Evolutionary conservation across 2,888 invertebrate species (phyloP).

Genomic region (Chirona hameri): DNA sequence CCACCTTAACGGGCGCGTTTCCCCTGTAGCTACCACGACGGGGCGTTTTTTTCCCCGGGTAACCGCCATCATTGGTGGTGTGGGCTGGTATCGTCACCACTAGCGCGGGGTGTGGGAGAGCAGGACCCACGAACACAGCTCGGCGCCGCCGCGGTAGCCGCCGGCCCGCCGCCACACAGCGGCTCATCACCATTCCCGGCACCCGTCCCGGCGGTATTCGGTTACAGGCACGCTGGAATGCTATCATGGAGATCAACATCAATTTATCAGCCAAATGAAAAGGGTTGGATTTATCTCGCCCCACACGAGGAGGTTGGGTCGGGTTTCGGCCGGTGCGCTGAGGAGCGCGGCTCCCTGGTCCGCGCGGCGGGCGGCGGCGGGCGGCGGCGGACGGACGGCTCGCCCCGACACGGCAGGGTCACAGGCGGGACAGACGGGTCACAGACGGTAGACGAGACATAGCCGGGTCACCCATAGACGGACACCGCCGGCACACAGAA

Average conservation of each 20-base stretch:
- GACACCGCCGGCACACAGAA: no score
- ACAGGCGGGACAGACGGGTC: background rate
- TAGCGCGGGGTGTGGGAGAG: background rate
- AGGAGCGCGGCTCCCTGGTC: background rate
- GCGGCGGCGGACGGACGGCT: background rate
- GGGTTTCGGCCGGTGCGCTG: background rate
- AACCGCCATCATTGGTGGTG: background rate
- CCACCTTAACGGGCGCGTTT: background rate
- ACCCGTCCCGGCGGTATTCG: background rate
- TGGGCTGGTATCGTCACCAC: no score
- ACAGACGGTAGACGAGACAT: no score
- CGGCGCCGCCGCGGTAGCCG: no score
- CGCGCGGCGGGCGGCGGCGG: background rate
- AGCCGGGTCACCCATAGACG: no score
- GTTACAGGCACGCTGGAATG: slow-evolving; percentile 26
- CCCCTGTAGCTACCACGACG: background rate
- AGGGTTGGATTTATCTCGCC: slow-evolving; percentile 24
- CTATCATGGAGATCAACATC: slow-evolving; percentile 25
- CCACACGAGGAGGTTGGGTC: slow-evolving; percentile 3
- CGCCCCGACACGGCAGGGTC: no score
- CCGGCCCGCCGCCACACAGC: background rate
- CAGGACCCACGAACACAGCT: no score
- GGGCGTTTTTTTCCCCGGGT: background rate
- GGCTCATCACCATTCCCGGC: slow-evolving; percentile 1
- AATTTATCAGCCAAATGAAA: slow-evolving; percentile 29